These are phyloP conservation scores for Smittia sp. DNA, from an alignment of 2,888 invertebrate genomes.

Conservation along the genomic window DNA sequence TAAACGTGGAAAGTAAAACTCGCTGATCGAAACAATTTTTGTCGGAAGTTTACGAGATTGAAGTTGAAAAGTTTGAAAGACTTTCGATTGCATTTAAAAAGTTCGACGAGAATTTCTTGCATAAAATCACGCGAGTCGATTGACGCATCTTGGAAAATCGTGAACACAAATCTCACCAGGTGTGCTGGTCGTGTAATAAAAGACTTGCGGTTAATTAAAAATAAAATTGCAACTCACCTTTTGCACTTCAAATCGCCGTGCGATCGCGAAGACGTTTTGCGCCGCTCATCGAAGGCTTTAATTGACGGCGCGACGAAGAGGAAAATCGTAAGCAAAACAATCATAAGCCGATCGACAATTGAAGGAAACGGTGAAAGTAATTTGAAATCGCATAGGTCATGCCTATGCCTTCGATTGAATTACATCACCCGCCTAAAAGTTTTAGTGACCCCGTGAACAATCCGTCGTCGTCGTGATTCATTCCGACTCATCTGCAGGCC, in stretches of 20 bases:
- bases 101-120: no score
- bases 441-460: neutral
- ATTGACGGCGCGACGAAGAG: neutral
- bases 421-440: neutral
- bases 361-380: slow-evolving; percentile 36
- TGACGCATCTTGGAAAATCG: neutral
- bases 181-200: neutral
- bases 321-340: neutral
- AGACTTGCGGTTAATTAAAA: neutral
- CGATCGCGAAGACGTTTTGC: neutral
- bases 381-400: slow-evolving; percentile 23
- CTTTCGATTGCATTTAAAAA: no score
- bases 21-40: no score
- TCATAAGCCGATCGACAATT: slow-evolving; percentile 1
- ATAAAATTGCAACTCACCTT: neutral
- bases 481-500: neutral
- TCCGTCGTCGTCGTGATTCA: neutral
- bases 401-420: neutral
- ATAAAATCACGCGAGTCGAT: no score
- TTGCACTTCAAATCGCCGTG: neutral
- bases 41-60: no score
- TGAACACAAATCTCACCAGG: neutral
- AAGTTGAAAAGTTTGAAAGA: no score
- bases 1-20: no score
- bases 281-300: neutral